Evolutionary conservation across 2,888 invertebrate species (phyloP), one percentile per base, ranked within the genome.

Genomic region (Drosophila quasianomalipes): DNA sequence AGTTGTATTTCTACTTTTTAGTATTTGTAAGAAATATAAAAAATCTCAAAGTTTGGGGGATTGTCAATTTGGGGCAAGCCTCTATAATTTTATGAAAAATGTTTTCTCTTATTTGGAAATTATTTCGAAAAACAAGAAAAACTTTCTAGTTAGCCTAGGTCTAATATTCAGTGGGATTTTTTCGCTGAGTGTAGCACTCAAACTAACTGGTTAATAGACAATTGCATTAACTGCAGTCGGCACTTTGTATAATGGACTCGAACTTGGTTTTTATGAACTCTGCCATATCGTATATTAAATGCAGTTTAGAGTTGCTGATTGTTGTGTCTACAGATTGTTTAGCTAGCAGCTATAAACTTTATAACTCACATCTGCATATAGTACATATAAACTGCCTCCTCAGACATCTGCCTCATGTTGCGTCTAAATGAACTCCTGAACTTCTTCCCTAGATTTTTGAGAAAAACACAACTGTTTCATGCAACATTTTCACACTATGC

Each of bases 351-450:
- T 62, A 73, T 70, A 74, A 67, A 82, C 30, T 77, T 63, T 76
- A 82, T 66, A 74, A 52, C 66, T 41, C 49, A 39, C 44, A 66
- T 33, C 57, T 64, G 55, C 54, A 60, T 39, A 33, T 16, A n/a
- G 44, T 51, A 33, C 35, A 68, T 54, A 68, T 31, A 37, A 62
- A 58, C 47, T 70, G 22, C 57, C 58, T 33, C 28, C 33, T 9
- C 62, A 14, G 51, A 51, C 66, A 53, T 65, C 66, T 73, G 83
- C 54, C 74, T 31, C 74, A 33, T 78, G 74, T 66, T 58, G 74
- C 70, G 58, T 59, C 58, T 59, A 70, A 84, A 84, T 84, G 79
- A 76, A 71, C 73, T 82, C 61, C 68, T 74, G 67, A 76, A 70
- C 68, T 65, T 67, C n/a, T 55, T 58, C 54, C 47, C 53, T 49